Percentiles rank a stretch among this genome's conserved stretches.
phyloP scores from a whole-genome alignment of 2,797 vertebrate genomes.

The Cirrhinus mrigala region DNA sequence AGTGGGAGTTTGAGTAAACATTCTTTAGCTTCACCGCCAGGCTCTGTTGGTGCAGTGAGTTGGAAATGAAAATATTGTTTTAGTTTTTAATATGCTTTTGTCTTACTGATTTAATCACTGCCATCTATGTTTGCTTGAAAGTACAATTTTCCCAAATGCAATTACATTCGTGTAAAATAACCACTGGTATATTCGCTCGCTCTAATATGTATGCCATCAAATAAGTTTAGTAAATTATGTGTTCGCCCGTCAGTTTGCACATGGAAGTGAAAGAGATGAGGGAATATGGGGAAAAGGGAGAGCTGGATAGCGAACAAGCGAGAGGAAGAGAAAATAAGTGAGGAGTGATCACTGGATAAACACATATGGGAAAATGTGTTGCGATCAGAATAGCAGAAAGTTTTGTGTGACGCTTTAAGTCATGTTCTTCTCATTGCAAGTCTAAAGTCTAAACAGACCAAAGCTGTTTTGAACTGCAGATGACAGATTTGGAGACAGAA shows the following conservation, averaged over 20 bases:
- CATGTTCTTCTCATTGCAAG: conserved; percentile 11
- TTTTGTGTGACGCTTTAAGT: conserved; percentile 5
- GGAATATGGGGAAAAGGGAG: conserved; percentile 19
- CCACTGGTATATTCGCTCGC: conserved; percentile 2
- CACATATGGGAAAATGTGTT: background rate
- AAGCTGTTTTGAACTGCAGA: background rate
- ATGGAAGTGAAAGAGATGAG: conserved; percentile 3
- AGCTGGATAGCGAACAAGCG: background rate
- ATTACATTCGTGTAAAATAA: conserved; percentile 28
- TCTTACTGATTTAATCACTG: conserved; percentile 36
- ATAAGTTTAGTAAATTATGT: background rate
- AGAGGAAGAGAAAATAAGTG: conserved; percentile 7
- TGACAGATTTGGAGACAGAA: background rate
- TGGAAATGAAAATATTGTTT: conserved; percentile 40
- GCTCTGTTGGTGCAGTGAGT: conserved; percentile 7
- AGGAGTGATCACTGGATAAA: background rate
- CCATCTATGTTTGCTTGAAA: conserved; percentile 3
- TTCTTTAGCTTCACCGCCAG: conserved; percentile 11
- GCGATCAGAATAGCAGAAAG: background rate
- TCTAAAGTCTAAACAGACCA: conserved; percentile 10
- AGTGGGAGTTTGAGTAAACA: conserved; percentile 10
- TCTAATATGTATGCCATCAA: conserved; percentile 26
- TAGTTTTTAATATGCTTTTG: conserved; percentile 21
- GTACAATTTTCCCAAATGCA: conserved; percentile 26
- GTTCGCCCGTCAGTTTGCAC: background rate